phyloP scores from a whole-genome alignment of 2,888 invertebrate species.

The Caenorhabditis becei region DNA sequence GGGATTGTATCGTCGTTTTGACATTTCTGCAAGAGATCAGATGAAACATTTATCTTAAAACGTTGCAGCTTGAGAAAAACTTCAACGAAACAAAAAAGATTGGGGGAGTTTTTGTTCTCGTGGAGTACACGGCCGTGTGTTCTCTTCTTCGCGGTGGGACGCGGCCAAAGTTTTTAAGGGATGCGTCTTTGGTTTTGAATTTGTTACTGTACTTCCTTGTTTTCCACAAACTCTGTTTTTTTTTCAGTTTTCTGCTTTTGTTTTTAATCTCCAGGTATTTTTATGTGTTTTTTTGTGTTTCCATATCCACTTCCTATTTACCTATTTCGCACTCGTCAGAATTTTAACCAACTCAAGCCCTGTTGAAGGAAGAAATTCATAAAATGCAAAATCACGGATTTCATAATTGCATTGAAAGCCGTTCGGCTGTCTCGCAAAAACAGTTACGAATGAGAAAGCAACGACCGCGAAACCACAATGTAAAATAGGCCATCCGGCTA shows the following conservation, averaged over 20 bases:
- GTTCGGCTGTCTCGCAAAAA: conserved; percentile 29
- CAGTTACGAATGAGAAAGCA: conserved; percentile 4
- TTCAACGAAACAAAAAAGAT: neutral
- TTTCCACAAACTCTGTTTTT: neutral
- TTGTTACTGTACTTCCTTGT: neutral
- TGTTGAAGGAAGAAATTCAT: neutral
- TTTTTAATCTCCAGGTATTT: neutral
- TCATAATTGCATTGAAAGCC: conserved; percentile 42
- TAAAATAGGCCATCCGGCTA: conserved; percentile 52
- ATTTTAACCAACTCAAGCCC: no score
- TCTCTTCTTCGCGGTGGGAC: conserved; percentile 12
- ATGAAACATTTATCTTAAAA: neutral
- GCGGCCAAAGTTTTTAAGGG: neutral
- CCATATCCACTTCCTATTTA: no score
- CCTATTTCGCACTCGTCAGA: no score
- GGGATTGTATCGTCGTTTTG: conserved; percentile 70
- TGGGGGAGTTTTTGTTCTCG: conserved; percentile 14
- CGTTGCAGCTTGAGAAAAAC: neutral
- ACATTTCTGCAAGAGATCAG: conserved; percentile 27
- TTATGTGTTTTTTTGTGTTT: neutral
- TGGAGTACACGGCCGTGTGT: conserved; percentile 42
- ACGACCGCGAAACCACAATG: conserved; percentile 24
- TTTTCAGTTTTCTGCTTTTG: neutral
- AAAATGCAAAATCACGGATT: conserved; percentile 17
- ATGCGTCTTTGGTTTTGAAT: conserved; percentile 22